Base-by-base conservation (phyloP, 2,888 invertebrate species). In the Drosophila ustulata region DNA sequence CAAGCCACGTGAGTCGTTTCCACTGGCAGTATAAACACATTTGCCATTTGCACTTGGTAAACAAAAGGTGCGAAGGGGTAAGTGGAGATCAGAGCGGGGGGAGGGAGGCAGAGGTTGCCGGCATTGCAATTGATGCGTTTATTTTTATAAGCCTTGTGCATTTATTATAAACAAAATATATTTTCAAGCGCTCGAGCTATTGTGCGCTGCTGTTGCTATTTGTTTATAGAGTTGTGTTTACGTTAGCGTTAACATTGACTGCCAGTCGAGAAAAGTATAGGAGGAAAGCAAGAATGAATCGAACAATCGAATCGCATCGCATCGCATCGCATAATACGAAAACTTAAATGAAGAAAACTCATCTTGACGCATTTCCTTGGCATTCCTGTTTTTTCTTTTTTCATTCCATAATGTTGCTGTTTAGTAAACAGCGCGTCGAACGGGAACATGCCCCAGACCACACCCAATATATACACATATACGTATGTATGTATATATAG, bases 191-290 rank as follows among this genome's bases (percentile, higher is more conserved):
- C 18, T 59, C 45, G 39, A 28, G 43, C 18, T 39, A 41, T 23
- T 47, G 23, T 28, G 25, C 34, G 49, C 37, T 6, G 32, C 28
- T 28, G 28, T 28, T 28, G 3, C 28, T 28, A 6, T 32, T 28
- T 75, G 75, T 75, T 75, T 75, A 78, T 43, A 62, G 28, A 13
- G 47, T 25, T 61, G 50, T 30, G 55, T 46, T 34, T 56, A 37
- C 85, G 88, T 85, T 88, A 82, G 79, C 62, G 88, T 69, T 88
- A 88, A 85, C 88, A 88, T 82, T 82, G 88, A 78, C 75, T 87
- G 80, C 68, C 53, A 51, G 68, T 41, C 1, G 37, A 11, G 37
- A 58, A 45, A 39, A 61, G 57, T 47, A 1, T 1, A 47, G 51
- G 18, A 46, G 49, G 52, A 72, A 70, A 64, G 34, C 3, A 58